phyloP scores from a whole-genome alignment of 2,797 vertebrate genomes.

The Intellagama lesueurii region DNA sequence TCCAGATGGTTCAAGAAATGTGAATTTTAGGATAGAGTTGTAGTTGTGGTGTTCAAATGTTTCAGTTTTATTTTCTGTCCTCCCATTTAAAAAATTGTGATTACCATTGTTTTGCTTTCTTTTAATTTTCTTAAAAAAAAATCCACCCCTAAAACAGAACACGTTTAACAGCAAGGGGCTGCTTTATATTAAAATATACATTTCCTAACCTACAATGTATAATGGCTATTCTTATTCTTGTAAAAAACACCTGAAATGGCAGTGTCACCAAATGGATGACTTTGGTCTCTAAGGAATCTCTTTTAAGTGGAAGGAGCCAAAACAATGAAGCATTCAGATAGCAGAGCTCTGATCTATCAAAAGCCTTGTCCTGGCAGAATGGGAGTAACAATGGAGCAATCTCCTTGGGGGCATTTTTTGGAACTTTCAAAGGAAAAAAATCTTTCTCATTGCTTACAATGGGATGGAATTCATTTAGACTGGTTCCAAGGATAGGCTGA shows the following conservation, averaged over 20 bases:
- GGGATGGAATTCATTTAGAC: too few relatives aligned
- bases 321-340: neutral
- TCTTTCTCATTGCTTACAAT: too few relatives aligned
- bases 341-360: neutral
- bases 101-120: rapidly evolving
- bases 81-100: neutral
- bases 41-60: neutral
- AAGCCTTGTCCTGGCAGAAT: neutral
- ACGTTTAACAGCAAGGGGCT: neutral
- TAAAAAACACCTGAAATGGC: neutral
- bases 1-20: neutral
- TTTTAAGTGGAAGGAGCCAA: neutral
- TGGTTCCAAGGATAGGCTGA: too few relatives aligned
- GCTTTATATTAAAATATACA: conserved; percentile 20
- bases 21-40: neutral
- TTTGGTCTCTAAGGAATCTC: neutral
- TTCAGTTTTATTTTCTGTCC: neutral
- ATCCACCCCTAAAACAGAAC: neutral
- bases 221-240: neutral
- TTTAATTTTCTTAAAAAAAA: neutral
- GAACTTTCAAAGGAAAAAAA: too few relatives aligned
- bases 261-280: neutral
- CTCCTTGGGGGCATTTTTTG: too few relatives aligned
- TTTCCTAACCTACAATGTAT: neutral
- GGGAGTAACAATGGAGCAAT: too few relatives aligned